Conservation (phyloP, 2,888 invertebrate genomes). For the Magallana nippona region DNA sequence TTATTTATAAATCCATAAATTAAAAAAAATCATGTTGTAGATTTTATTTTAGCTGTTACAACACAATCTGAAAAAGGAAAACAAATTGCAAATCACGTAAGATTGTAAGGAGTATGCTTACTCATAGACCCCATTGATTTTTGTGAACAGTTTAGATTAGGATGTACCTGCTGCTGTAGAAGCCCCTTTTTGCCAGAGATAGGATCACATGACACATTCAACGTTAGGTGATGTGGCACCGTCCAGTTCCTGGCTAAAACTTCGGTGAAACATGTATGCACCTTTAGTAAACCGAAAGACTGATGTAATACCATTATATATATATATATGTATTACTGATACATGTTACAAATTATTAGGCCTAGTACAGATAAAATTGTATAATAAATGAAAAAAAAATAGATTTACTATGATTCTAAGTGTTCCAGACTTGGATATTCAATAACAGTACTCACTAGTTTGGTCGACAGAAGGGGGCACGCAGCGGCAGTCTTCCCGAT, state of each 20-base stretch:
- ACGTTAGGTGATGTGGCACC: not conserved
- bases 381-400: too few species aligned
- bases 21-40: not conserved
- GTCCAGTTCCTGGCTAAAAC: slow-evolving; percentile 13
- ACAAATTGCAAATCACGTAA: not conserved
- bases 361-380: too few species aligned
- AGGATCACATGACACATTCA: not conserved
- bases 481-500: slow-evolving; percentile 25
- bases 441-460: not conserved
- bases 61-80: slow-evolving; percentile 1
- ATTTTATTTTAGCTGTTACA: not conserved
- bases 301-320: too few species aligned
- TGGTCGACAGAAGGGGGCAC: slow-evolving; percentile 21
- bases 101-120: too few species aligned
- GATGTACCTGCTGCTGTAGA: too few species aligned
- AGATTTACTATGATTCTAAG: too few species aligned
- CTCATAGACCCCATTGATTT: too few species aligned
- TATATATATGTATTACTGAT: too few species aligned
- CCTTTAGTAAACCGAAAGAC: not conserved
- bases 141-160: too few species aligned
- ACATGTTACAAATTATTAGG: too few species aligned
- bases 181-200: not conserved
- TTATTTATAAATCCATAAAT: too few species aligned
- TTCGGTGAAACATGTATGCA: slow-evolving; percentile 3
- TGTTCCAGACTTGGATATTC: too few species aligned